Percentiles rank a stretch among this genome's conserved stretches.
phyloP scores from a whole-genome alignment of 1,140 invertebrate species.

The Drosophila arizonae region DNA sequence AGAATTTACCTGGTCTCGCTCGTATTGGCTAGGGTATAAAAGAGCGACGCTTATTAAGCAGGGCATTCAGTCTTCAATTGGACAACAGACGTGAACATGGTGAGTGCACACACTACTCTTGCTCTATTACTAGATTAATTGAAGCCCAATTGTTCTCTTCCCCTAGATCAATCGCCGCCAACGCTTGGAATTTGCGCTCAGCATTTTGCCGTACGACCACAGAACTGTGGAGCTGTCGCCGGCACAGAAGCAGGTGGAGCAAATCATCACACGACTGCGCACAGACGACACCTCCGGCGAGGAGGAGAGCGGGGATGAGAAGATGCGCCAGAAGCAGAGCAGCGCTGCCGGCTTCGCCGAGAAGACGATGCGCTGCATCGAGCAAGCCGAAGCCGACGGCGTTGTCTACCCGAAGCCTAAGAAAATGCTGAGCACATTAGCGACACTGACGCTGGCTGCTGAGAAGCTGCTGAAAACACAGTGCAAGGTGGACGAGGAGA shows the following conservation, averaged over 20 bases:
- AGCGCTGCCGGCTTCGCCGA: slow-evolving; percentile 57
- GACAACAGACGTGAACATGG: slow-evolving; percentile 47
- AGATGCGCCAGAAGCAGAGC: not conserved
- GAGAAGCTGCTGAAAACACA: slow-evolving; percentile 38
- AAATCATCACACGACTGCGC: slow-evolving; percentile 47
- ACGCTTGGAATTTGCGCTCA: slow-evolving; percentile 60
- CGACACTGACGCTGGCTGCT: slow-evolving; percentile 49
- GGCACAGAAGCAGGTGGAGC: slow-evolving; percentile 44
- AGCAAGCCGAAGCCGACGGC: slow-evolving; percentile 46
- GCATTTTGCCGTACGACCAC: slow-evolving; percentile 53
- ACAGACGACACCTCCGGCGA: slow-evolving; percentile 31
- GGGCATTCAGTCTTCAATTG: slow-evolving; percentile 47
- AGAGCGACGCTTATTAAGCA: slow-evolving; percentile 21
- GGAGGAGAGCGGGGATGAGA: slow-evolving; percentile 37
- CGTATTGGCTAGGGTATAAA: slow-evolving; percentile 35
- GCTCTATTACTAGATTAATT: not conserved
- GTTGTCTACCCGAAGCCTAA: slow-evolving; percentile 23
- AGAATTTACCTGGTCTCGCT: not conserved
- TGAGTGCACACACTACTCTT: slow-evolving; percentile 28
- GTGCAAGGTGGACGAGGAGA: not conserved
- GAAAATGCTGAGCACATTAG: slow-evolving; percentile 46
- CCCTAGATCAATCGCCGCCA: slow-evolving; percentile 52
- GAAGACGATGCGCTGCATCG: slow-evolving; percentile 53
- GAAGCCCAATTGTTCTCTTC: not conserved
- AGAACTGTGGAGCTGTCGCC: slow-evolving; percentile 36